Evolutionary conservation across 92 coral and sea anemone genomes (phyloP).

Genomic region (Desmophyllum pertusum): DNA sequence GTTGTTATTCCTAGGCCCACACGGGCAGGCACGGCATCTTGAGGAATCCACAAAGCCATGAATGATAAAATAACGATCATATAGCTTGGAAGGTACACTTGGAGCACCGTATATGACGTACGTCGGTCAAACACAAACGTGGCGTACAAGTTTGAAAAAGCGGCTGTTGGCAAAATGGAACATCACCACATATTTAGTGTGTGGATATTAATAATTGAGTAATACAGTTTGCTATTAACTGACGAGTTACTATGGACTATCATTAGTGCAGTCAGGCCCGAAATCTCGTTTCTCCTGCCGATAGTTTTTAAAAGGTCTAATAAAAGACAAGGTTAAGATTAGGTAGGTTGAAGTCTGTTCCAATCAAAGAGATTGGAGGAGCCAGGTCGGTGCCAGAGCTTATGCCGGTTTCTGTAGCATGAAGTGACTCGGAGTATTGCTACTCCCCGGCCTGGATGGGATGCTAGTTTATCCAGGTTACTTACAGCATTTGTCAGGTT

Average conservation of each 20-base stretch:
- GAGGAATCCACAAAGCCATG: constrained; percentile 61
- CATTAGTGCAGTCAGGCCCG: too few species aligned
- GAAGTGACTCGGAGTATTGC: too few species aligned
- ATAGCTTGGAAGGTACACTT: constrained; percentile 40
- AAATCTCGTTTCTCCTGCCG: too few species aligned
- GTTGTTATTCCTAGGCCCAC: constrained; percentile 64
- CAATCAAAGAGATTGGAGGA: too few species aligned
- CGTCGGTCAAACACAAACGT: constrained; percentile 46
- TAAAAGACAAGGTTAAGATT: too few species aligned
- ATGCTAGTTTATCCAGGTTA: too few species aligned
- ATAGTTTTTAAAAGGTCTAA: too few species aligned
- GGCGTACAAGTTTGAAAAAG: constrained; percentile 37
- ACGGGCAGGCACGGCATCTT: constrained; percentile 70
- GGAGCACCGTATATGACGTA: constrained; percentile 38
- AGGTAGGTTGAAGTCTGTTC: too few species aligned
- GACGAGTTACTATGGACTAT: not conserved
- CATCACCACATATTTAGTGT: not conserved
- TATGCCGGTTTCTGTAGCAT: too few species aligned
- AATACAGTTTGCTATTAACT: not conserved
- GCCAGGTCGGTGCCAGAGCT: too few species aligned
- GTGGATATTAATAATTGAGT: not conserved
- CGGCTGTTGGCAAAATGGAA: not conserved
- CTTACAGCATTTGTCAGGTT: too few species aligned
- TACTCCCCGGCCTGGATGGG: too few species aligned
- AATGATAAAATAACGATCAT: constrained; percentile 43